Evolutionary conservation across 2,888 invertebrate genomes (phyloP).

Genomic region (Colletes collaris): DNA sequence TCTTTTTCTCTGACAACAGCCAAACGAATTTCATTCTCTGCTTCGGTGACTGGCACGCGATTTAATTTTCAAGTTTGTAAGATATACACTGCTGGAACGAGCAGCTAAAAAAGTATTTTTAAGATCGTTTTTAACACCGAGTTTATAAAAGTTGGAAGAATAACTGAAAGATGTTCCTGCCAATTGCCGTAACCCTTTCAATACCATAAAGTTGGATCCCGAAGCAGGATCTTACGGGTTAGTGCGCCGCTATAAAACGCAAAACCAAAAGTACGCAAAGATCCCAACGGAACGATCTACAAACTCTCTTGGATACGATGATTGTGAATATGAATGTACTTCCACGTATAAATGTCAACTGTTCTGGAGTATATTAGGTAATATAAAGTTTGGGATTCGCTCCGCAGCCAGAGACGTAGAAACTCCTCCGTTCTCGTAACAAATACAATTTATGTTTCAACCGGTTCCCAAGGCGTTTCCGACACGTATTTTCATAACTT

Average conservation of each 20-base stretch:
- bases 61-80: too few relatives aligned
- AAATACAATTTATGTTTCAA: slow-evolving; percentile 21
- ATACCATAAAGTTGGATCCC: too few relatives aligned
- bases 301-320: neutral
- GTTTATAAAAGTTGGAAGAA: too few relatives aligned
- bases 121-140: too few relatives aligned
- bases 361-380: slow-evolving; percentile 18
- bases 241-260: neutral
- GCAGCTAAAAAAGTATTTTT: too few relatives aligned
- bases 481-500: slow-evolving; percentile 17
- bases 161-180: too few relatives aligned
- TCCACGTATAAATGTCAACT: neutral
- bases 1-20: too few relatives aligned
- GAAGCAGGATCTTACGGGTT: too few relatives aligned
- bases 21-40: too few relatives aligned
- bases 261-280: slow-evolving; percentile 3
- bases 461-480: neutral
- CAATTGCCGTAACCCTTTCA: too few relatives aligned
- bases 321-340: slow-evolving; percentile 11
- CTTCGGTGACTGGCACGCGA: too few relatives aligned
- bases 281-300: neutral
- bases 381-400: slow-evolving; percentile 25
- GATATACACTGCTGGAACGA: too few relatives aligned
- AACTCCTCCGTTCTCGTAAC: slow-evolving; percentile 13
- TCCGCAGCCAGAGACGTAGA: neutral